Conservation (phyloP, 2,797 vertebrate genomes). For the Telmatherina bonti region DNA sequence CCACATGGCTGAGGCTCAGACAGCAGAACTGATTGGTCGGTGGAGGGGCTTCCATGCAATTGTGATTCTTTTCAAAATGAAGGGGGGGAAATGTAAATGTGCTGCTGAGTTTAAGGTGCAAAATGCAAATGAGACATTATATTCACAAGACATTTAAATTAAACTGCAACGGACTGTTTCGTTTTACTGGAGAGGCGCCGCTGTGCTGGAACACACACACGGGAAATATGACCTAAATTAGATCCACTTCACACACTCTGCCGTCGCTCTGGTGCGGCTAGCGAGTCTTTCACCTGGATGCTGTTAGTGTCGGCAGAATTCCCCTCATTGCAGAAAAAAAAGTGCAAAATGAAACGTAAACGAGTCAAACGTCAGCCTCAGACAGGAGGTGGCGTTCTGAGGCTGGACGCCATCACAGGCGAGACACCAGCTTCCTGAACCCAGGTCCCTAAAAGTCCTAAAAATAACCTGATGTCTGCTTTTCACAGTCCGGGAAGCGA, state of each 20-base stretch:
- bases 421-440: neutral
- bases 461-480: too few relatives aligned
- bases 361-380: too few relatives aligned
- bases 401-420: neutral
- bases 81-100: constrained; percentile 49
- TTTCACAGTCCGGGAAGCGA: too few relatives aligned
- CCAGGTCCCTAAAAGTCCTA: too few relatives aligned
- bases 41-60: constrained; percentile 1
- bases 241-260: constrained; percentile 18
- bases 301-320: neutral
- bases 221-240: constrained; percentile 17
- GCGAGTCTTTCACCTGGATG: constrained; percentile 23
- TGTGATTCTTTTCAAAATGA: constrained; percentile 47
- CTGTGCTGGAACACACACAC: neutral
- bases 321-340: neutral
- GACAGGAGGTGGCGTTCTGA: neutral
- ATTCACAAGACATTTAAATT: constrained; percentile 61
- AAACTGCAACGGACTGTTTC: constrained; percentile 61
- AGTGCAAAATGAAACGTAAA: too few relatives aligned
- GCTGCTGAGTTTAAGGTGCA: constrained; percentile 51
- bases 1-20: constrained; percentile 53
- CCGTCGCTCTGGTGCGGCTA: constrained; percentile 9
- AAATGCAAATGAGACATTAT: constrained; percentile 68
- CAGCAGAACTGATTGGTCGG: constrained; percentile 71
- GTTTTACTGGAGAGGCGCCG: constrained; percentile 39